Conservation (phyloP, 2,888 invertebrate genomes). For the Sipha maydis region DNA sequence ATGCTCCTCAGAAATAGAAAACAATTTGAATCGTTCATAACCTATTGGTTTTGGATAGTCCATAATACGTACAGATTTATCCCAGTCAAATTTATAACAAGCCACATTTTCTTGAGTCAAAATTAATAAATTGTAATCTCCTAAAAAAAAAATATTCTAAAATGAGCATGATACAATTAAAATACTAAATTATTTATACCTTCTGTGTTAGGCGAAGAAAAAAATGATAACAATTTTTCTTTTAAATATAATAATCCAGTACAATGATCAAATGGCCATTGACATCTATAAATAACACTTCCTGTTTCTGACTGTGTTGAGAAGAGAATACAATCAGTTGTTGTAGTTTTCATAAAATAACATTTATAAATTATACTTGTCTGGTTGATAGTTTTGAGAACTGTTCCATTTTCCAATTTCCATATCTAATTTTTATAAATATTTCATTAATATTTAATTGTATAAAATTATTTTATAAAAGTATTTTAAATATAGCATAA, state of each 20-base stretch:
- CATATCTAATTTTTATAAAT: constrained; percentile 41
- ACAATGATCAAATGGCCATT: constrained; percentile 41
- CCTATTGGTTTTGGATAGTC: background rate
- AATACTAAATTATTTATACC: constrained; percentile 9
- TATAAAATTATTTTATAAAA: background rate
- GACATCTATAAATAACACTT: constrained; percentile 38
- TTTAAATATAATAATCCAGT: constrained; percentile 31
- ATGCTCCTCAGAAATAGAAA: constrained; percentile 33
- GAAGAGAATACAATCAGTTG: constrained; percentile 11
- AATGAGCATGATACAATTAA: background rate
- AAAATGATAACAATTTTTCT: constrained; percentile 49
- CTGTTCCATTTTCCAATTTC: background rate
- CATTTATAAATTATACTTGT: background rate
- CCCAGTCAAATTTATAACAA: constrained; percentile 5
- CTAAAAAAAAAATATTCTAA: constrained; percentile 20
- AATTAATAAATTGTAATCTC: constrained; percentile 20
- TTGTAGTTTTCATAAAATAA: constrained; percentile 37
- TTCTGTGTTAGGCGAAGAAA: constrained; percentile 1
- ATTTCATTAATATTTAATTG: background rate
- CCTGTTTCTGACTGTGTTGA: background rate
- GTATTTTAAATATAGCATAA: too few species aligned
- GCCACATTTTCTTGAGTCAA: constrained; percentile 3
- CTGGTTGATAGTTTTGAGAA: constrained; percentile 9
- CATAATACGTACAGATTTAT: background rate
- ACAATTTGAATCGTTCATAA: constrained; percentile 11